Conservation (phyloP, 2,888 invertebrate species). For the Ceramica pisi region DNA sequence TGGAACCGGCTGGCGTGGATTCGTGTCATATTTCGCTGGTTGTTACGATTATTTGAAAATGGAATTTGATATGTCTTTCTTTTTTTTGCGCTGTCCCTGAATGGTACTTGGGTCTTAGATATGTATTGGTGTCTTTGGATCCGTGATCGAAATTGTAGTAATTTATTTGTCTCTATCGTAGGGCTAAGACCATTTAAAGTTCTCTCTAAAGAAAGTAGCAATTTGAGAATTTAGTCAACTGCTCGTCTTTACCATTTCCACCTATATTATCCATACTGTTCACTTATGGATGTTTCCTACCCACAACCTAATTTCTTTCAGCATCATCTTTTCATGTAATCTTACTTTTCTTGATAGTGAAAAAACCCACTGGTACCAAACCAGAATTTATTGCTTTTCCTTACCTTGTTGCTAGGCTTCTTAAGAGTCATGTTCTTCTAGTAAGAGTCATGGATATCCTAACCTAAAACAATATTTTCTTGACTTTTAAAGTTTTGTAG, state of each 20-base stretch:
- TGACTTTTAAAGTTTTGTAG: not conserved
- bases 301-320: not conserved
- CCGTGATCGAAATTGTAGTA: not conserved
- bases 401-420: not conserved
- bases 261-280: not conserved
- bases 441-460: too few relatives aligned
- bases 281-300: not conserved
- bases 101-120: slow-evolving; percentile 43
- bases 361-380: not conserved
- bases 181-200: not conserved
- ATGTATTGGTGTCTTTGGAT: slow-evolving; percentile 9
- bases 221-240: not conserved
- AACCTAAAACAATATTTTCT: too few relatives aligned
- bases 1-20: slow-evolving; percentile 44
- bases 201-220: not conserved
- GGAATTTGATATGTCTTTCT: slow-evolving; percentile 41
- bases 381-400: not conserved
- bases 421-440: too few relatives aligned
- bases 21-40: slow-evolving; percentile 54
- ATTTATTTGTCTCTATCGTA: not conserved
- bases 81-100: slow-evolving; percentile 53
- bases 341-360: not conserved
- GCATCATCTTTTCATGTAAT: not conserved
- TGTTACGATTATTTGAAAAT: slow-evolving; percentile 52
- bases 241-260: not conserved